Evolutionary conservation across 2,888 invertebrate species (phyloP).

Genomic region (Aphidoletes aphidimyza): DNA sequence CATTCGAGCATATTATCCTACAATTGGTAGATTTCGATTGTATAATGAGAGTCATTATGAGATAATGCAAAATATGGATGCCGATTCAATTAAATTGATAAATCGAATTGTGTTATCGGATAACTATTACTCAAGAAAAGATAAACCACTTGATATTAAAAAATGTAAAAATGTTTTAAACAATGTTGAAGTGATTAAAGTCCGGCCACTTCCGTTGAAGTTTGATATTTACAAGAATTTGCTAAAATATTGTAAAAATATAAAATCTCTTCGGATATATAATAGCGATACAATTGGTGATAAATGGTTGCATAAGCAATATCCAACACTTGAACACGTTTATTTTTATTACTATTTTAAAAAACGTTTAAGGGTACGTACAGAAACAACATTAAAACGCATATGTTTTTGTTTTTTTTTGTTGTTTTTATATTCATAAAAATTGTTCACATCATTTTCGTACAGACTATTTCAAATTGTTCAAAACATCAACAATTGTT

Average conservation of each 20-base stretch:
- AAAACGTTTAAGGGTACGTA: neutral
- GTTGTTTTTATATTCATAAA: neutral
- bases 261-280: slow-evolving; percentile 3
- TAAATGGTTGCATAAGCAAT: slow-evolving; percentile 11
- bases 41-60: neutral
- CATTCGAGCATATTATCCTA: neutral
- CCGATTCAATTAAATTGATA: slow-evolving; percentile 1
- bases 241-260: slow-evolving; percentile 10
- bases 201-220: neutral
- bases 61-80: neutral
- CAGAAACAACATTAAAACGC: neutral
- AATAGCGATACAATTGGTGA: neutral
- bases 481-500: neutral
- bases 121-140: neutral
- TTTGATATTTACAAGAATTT: slow-evolving; percentile 10
- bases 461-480: neutral
- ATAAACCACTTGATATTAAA: neutral
- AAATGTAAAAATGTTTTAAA: neutral
- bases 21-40: neutral
- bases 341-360: neutral
- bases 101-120: neutral
- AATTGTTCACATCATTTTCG: neutral
- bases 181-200: neutral
- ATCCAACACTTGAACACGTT: slow-evolving; percentile 18
- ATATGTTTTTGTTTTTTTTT: neutral